Conservation (phyloP, 1,140 invertebrate species). For the Meloidogyne hapla region DNA sequence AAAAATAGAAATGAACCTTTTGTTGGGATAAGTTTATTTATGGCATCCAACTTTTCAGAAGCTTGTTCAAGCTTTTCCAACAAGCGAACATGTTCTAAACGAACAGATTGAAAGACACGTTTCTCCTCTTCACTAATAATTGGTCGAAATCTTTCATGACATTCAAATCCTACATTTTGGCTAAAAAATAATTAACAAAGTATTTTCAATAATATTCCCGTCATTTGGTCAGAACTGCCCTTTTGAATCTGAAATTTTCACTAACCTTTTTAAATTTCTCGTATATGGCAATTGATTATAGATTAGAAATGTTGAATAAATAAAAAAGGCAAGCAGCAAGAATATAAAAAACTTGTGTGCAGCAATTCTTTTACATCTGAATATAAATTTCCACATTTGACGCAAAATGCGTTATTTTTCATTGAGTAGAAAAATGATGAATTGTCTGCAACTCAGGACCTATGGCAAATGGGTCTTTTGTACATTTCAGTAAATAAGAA, state of each 20-base stretch:
- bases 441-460: too few species aligned
- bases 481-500: too few species aligned
- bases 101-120: constrained; percentile 33
- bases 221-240: too few species aligned
- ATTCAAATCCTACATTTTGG: not conserved
- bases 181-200: not conserved
- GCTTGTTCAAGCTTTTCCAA: constrained; percentile 34
- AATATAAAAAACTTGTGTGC: not conserved
- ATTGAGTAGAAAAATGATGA: too few species aligned
- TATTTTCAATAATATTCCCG: too few species aligned
- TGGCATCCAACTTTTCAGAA: constrained; percentile 22
- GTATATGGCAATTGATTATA: not conserved
- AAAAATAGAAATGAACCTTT: constrained; percentile 32
- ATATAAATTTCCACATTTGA: not conserved
- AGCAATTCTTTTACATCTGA: not conserved
- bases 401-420: not conserved
- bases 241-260: too few species aligned
- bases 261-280: not conserved
- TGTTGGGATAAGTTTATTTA: constrained; percentile 31
- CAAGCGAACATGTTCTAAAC: constrained; percentile 38
- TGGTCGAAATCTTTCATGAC: not conserved
- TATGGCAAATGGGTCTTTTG: too few species aligned
- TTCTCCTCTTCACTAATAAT: constrained; percentile 16
- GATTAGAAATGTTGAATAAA: not conserved
- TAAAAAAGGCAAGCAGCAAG: not conserved